A percentile compares a stretch with the other conserved stretches of the same genome.
Evolutionary conservation across 2,113 vertebrate species (phyloP).

Genomic region (Galeopterus variegatus): DNA sequence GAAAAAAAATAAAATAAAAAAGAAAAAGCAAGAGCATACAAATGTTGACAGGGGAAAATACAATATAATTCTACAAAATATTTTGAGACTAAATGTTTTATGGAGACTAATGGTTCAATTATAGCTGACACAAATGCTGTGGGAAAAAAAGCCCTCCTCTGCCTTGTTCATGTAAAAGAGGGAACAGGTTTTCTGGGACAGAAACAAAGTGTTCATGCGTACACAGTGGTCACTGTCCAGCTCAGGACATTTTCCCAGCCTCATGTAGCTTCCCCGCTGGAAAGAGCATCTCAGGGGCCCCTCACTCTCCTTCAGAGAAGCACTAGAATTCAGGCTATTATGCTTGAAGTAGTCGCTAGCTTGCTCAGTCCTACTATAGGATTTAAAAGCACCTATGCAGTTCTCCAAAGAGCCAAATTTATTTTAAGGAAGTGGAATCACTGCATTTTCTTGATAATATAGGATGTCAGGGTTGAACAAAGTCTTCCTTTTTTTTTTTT

Average conservation of each 20-base stretch:
- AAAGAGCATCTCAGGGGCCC: accelerated
- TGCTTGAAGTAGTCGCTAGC: not conserved
- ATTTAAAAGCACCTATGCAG: not conserved
- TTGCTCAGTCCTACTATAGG: not conserved
- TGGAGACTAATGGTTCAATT: slow-evolving; percentile 48
- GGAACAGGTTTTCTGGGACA: not conserved
- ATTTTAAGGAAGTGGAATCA: not conserved
- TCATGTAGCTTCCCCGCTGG: not conserved
- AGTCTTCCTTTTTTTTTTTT: too few species aligned
- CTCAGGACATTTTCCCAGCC: not conserved
- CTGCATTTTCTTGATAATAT: not conserved
- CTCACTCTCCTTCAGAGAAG: not conserved
- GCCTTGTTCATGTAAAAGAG: not conserved
- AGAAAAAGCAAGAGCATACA: not conserved
- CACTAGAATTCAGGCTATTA: not conserved
- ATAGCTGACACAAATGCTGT: not conserved
- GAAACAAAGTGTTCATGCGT: not conserved
- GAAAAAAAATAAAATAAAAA: not conserved
- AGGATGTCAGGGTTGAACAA: not conserved
- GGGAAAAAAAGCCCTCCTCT: not conserved
- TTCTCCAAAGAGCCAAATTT: not conserved
- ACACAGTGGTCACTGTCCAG: not conserved
- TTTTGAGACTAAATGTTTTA: slow-evolving; percentile 38
- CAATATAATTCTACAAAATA: slow-evolving; percentile 39
- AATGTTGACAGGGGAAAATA: slow-evolving; percentile 30